A percentile compares a stretch with the other conserved stretches of the same genome.
Conservation (phyloP, 1,140 invertebrate species). For the Drosophila orosa region DNA sequence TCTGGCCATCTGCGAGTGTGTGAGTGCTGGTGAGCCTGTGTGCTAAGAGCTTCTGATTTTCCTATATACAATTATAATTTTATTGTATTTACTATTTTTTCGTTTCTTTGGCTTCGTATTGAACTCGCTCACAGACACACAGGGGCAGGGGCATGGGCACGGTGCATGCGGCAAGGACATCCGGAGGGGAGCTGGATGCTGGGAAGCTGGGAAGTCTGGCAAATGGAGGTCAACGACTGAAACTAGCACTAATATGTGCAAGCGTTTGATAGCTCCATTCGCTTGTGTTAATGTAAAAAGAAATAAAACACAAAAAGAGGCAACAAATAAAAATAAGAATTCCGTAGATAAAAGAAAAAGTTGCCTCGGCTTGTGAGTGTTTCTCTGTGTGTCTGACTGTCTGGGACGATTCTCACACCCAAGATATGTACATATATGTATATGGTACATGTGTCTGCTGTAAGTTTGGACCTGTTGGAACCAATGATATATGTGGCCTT, state of each 20-base stretch:
- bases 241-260: constrained; percentile 72
- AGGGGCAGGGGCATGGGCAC: constrained; percentile 12
- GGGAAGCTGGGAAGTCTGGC: constrained; percentile 54
- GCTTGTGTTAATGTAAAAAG: constrained; percentile 75
- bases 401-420: constrained; percentile 28
- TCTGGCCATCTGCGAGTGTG: constrained; percentile 55
- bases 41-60: constrained; percentile 74
- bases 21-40: constrained; percentile 31
- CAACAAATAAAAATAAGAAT: constrained; percentile 61
- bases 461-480: constrained; percentile 65
- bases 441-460: constrained; percentile 28
- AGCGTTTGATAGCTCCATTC: constrained; percentile 54
- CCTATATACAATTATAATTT: constrained; percentile 83
- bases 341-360: constrained; percentile 68
- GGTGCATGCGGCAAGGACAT: constrained; percentile 50
- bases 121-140: constrained; percentile 71
- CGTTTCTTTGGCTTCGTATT: constrained; percentile 78
- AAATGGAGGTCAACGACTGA: constrained; percentile 83
- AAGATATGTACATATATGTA: constrained; percentile 17
- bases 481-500: constrained; percentile 34
- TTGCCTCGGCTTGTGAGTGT: constrained; percentile 38
- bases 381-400: constrained; percentile 25
- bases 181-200: neutral
- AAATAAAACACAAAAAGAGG: constrained; percentile 68
- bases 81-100: constrained; percentile 83